A percentile compares a stretch with the other conserved stretches of the same genome.
phyloP scores from a whole-genome alignment of 2,888 invertebrate genomes.

The Caenorhabditis panamensis region DNA sequence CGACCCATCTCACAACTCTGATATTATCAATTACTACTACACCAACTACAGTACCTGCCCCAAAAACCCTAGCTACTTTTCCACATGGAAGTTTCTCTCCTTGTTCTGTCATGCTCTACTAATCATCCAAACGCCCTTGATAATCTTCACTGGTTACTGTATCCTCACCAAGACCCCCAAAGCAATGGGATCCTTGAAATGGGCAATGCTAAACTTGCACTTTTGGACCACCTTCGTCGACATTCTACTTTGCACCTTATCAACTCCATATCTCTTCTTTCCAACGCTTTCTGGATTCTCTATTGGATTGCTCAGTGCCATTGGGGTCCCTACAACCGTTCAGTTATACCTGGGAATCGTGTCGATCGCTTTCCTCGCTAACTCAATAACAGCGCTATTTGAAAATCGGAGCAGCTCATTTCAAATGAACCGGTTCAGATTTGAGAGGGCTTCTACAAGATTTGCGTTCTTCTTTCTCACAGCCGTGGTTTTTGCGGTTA shows the following conservation, averaged over 20 bases:
- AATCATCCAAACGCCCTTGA: no score
- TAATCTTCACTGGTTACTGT: not conserved
- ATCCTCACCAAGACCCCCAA: not conserved
- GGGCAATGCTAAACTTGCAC: not conserved
- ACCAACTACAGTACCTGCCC: not conserved
- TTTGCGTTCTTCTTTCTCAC: not conserved
- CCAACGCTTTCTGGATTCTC: not conserved
- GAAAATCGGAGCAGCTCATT: not conserved
- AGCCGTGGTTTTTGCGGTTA: not conserved
- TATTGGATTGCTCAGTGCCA: not conserved
- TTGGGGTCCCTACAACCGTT: not conserved
- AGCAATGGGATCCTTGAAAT: not conserved
- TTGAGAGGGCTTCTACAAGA: not conserved
- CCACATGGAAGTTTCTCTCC: not conserved
- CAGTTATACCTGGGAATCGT: not conserved
- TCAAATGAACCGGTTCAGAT: not conserved
- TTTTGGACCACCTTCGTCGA: not conserved
- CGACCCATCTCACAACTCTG: not conserved
- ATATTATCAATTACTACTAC: not conserved
- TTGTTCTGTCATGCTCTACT: no score
- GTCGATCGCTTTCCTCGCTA: not conserved
- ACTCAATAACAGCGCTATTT: not conserved
- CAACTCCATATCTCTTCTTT: not conserved
- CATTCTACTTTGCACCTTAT: not conserved
- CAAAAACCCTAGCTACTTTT: not conserved